A percentile compares a stretch with the other conserved stretches of the same genome.
Evolutionary conservation across 1,140 invertebrate genomes (phyloP).

Genomic region (Adoxophyes honmai): DNA sequence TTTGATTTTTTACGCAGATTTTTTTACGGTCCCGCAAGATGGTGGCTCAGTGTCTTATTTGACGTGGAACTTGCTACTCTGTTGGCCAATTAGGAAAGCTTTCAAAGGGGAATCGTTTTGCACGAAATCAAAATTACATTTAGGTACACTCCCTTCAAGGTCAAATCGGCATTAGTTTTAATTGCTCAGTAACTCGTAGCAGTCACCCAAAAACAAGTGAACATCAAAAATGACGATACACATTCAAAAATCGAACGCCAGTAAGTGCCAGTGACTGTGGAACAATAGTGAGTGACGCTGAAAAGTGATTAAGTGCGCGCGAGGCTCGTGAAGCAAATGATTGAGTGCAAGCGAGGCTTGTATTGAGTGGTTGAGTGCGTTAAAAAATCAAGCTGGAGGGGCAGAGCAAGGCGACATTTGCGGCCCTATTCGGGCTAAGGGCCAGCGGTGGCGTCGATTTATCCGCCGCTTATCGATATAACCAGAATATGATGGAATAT

Average conservation of each 20-base stretch:
- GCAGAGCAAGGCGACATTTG: constrained; percentile 72
- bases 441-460: constrained; percentile 85
- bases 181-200: too few relatives aligned
- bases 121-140: too few relatives aligned
- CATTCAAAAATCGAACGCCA: too few relatives aligned
- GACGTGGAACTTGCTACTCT: not conserved
- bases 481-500: constrained; percentile 99
- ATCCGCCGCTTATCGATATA: constrained; percentile 95
- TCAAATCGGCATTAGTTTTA: too few relatives aligned
- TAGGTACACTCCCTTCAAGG: too few relatives aligned
- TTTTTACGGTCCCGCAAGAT: not conserved
- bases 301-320: not conserved
- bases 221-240: too few relatives aligned
- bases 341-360: not conserved
- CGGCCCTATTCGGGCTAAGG: constrained; percentile 74
- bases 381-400: constrained; percentile 66
- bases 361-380: not conserved
- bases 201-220: too few relatives aligned
- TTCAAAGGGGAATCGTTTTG: too few relatives aligned
- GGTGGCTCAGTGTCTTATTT: not conserved
- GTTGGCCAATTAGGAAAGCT: not conserved
- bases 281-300: constrained; percentile 21
- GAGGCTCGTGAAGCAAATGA: not conserved
- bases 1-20: constrained; percentile 26
- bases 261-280: constrained; percentile 10